Percentiles rank a stretch among this genome's conserved stretches.
phyloP scores from a whole-genome alignment of 2,888 invertebrate genomes.

The Mesorhabditis spiculigera region DNA sequence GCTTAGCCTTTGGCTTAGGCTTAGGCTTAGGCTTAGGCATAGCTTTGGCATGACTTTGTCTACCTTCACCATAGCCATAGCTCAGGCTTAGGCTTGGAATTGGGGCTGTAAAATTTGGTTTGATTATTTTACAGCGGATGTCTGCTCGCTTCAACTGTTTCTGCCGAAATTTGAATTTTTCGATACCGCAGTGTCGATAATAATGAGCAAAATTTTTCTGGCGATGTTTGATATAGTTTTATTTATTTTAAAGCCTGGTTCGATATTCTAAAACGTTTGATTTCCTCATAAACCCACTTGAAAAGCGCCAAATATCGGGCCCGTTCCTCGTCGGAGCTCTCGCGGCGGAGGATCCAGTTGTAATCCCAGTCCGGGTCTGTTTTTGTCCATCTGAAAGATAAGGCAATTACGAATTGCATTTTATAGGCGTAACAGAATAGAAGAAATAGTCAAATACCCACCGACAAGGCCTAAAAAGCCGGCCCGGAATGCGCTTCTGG shows the following conservation, averaged over 20 bases:
- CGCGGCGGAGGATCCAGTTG: constrained; percentile 5
- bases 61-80: not conserved
- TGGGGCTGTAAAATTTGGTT: too few species aligned
- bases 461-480: not conserved
- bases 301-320: constrained; percentile 3
- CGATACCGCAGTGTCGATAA: too few species aligned
- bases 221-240: too few species aligned
- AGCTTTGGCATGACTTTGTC: too few species aligned
- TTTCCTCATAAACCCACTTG: not conserved
- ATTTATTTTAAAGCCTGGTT: too few species aligned
- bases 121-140: too few species aligned
- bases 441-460: too few species aligned
- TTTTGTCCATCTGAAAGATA: not conserved
- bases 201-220: too few species aligned
- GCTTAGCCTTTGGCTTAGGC: constrained; percentile 3
- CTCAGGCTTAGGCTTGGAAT: not conserved
- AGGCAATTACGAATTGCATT: not conserved
- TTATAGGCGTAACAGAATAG: not conserved
- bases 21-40: not conserved
- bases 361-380: not conserved
- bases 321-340: not conserved
- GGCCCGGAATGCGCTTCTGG: not conserved
- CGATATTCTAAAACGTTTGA: not conserved
- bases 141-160: too few species aligned
- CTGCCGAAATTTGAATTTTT: too few species aligned